Evolutionary conservation across 2,797 vertebrate species (phyloP).

Genomic region (Yasuhikotakia modesta): DNA sequence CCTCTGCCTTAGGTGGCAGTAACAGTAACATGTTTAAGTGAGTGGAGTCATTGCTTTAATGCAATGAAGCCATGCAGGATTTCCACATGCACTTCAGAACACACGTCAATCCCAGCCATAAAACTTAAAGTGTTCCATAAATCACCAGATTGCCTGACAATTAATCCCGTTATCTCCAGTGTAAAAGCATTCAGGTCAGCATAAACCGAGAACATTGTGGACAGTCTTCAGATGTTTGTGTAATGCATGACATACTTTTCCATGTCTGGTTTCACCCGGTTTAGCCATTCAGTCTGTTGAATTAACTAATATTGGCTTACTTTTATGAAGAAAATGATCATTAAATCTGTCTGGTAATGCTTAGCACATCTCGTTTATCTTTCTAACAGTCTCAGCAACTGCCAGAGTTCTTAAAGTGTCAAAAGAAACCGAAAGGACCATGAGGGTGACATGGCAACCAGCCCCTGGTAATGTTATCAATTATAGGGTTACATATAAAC

Average conservation of each 20-base stretch:
- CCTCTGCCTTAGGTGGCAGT: conserved; percentile 5
- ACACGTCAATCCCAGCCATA: conserved; percentile 65
- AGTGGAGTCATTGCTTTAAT: conserved; percentile 49
- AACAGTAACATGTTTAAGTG: background rate
- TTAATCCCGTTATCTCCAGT: conserved; percentile 67
- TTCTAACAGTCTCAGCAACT: conserved; percentile 81
- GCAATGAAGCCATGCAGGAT: conserved; percentile 58
- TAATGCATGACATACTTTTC: conserved; percentile 55
- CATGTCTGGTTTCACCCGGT: conserved; percentile 63
- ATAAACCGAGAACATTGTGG: conserved; percentile 64
- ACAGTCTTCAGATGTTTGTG: conserved; percentile 48
- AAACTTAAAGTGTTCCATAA: conserved; percentile 69
- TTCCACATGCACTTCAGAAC: conserved; percentile 50
- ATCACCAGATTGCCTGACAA: conserved; percentile 62
- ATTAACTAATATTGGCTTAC: conserved; percentile 35
- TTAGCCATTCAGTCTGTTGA: conserved; percentile 53
- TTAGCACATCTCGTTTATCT: conserved; percentile 40
- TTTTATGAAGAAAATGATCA: background rate
- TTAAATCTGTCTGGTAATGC: conserved; percentile 17
- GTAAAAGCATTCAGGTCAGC: conserved; percentile 58
- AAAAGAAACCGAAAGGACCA: conserved; percentile 89
- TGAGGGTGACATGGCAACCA: conserved; percentile 90
- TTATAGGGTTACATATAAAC: conserved; percentile 91
- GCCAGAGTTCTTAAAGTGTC: conserved; percentile 83
- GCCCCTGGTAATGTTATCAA: conserved; percentile 91